Percentiles rank a stretch among this genome's conserved stretches.
Conservation (phyloP, 53 echinoderm and acorn worm genomes). For the Astropecten irregularis region DNA sequence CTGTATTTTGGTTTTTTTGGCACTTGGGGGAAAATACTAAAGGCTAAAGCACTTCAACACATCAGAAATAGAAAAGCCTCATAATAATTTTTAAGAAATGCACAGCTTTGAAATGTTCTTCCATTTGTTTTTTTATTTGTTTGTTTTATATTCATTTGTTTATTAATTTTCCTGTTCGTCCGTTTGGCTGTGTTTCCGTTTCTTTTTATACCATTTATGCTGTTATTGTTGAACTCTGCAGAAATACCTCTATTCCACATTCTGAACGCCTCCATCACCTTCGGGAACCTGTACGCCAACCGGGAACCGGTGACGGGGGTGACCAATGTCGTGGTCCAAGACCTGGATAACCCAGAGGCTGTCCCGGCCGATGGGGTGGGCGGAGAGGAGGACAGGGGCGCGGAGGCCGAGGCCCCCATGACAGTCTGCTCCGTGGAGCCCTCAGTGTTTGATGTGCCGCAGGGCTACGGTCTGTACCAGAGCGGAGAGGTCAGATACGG, state of each 20-base stretch:
- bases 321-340: conserved; percentile 75
- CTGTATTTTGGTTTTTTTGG: too few relatives aligned
- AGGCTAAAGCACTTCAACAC: too few relatives aligned
- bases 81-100: too few relatives aligned
- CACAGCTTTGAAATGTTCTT: too few relatives aligned
- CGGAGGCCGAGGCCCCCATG: conserved; percentile 50
- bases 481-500: conserved; percentile 74
- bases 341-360: conserved; percentile 56
- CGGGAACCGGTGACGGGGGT: conserved; percentile 80
- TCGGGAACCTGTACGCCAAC: conserved; percentile 86
- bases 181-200: not conserved
- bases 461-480: conserved; percentile 59
- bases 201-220: not conserved
- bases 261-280: conserved; percentile 93
- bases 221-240: conserved; percentile 26
- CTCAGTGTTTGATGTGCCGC: conserved; percentile 84
- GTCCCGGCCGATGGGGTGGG: not conserved
- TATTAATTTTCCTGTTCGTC: not conserved
- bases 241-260: conserved; percentile 99
- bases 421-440: conserved; percentile 84
- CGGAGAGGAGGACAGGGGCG: conserved; percentile 37
- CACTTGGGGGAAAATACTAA: too few relatives aligned
- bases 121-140: too few relatives aligned
- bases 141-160: too few relatives aligned
- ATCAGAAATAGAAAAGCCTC: too few relatives aligned